Conservation (phyloP, 1,140 invertebrate species). For the Drosophila ironensis region DNA sequence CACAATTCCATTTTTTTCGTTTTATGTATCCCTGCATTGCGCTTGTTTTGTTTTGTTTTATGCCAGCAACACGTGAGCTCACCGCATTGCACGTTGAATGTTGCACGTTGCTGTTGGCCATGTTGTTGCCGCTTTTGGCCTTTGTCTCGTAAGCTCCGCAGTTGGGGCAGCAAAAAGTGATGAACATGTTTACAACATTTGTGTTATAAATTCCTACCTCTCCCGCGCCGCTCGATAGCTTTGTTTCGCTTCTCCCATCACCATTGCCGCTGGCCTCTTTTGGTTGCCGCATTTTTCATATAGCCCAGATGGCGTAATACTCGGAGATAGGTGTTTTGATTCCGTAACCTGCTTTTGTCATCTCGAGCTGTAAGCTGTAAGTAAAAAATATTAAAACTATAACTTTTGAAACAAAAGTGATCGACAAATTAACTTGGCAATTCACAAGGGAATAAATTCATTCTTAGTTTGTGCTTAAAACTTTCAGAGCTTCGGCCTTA, state of each 20-base stretch:
- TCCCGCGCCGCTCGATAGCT: background rate
- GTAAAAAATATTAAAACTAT: too few relatives aligned
- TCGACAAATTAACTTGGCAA: too few relatives aligned
- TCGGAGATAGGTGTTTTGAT: slow-evolving; percentile 30
- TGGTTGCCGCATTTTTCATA: slow-evolving; percentile 17
- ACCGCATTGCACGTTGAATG: slow-evolving; percentile 65
- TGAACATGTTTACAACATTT: slow-evolving; percentile 67
- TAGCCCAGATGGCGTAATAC: slow-evolving; percentile 48
- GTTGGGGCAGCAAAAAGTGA: slow-evolving; percentile 55
- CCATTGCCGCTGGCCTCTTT: slow-evolving; percentile 12
- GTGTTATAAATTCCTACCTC: slow-evolving; percentile 50
- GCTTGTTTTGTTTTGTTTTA: slow-evolving; percentile 60
- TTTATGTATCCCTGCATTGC: slow-evolving; percentile 59
- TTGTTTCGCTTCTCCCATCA: background rate
- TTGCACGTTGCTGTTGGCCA: slow-evolving; percentile 42
- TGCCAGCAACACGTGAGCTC: slow-evolving; percentile 65
- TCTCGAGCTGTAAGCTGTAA: too few relatives aligned
- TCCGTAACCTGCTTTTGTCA: too few relatives aligned
- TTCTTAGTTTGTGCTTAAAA: too few relatives aligned
- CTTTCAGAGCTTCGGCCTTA: too few relatives aligned
- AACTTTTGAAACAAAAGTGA: too few relatives aligned
- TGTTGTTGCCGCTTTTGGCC: slow-evolving; percentile 50
- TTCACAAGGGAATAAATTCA: too few relatives aligned
- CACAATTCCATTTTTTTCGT: slow-evolving; percentile 30
- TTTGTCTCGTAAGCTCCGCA: slow-evolving; percentile 55